Conservation (phyloP, 2,797 vertebrate genomes). For the Channallabes apus region DNA sequence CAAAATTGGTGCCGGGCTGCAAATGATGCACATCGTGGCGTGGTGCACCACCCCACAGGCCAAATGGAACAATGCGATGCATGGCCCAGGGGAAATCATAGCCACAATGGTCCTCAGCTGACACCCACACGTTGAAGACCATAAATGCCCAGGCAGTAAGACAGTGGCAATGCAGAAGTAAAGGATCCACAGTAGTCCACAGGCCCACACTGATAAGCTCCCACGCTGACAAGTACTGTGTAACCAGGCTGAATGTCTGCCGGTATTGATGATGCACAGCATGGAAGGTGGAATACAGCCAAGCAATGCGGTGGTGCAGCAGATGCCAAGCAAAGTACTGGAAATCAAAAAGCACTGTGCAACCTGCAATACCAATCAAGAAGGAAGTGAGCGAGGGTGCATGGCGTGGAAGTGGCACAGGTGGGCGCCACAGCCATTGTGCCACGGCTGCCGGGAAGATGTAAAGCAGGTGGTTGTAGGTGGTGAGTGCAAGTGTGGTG, state of each 20-base stretch:
- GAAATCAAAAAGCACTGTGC: conserved; percentile 80
- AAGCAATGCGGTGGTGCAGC: conserved; percentile 76
- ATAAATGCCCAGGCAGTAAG: conserved; percentile 81
- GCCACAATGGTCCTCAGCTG: conserved; percentile 81
- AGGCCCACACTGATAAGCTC: conserved; percentile 79
- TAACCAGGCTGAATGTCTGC: conserved; percentile 79
- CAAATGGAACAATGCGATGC: conserved; percentile 78
- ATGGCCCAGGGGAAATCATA: conserved; percentile 82
- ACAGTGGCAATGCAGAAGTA: conserved; percentile 79
- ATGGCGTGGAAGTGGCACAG: conserved; percentile 69
- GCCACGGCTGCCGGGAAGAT: conserved; percentile 76
- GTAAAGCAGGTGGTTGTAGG: conserved; percentile 79
- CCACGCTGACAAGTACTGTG: conserved; percentile 80
- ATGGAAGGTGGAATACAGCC: conserved; percentile 81
- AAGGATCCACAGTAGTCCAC: conserved; percentile 78
- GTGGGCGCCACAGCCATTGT: conserved; percentile 80
- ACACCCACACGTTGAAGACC: conserved; percentile 80
- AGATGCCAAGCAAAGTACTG: conserved; percentile 84
- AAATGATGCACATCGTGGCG: conserved; percentile 79
- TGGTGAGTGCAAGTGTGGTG: conserved; percentile 71
- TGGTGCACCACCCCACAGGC: conserved; percentile 77
- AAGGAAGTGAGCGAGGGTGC: conserved; percentile 74
- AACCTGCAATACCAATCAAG: conserved; percentile 75
- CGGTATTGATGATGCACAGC: conserved; percentile 80
- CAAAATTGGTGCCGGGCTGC: conserved; percentile 75